These are phyloP conservation scores for Ericerus pela DNA, from an alignment of 1,140 invertebrate genomes.

Conservation along the genomic window DNA sequence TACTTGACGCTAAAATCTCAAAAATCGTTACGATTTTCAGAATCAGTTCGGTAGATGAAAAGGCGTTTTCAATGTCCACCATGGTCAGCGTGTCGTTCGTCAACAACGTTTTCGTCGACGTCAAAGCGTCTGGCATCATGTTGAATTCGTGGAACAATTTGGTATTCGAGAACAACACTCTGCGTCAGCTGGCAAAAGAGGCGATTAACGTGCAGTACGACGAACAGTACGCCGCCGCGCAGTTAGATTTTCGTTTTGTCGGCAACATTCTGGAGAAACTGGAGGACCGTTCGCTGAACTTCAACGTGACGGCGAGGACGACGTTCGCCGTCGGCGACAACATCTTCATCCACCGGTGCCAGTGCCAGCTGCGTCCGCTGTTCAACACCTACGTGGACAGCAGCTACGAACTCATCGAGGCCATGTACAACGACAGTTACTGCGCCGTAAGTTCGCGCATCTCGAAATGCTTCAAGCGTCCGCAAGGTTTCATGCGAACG, in stretches of 20 bases:
- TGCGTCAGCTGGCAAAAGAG: conserved; percentile 37
- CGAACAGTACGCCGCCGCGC: conserved; percentile 22
- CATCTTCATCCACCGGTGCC: conserved; percentile 43
- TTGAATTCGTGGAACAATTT: conserved; percentile 46
- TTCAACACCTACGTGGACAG: conserved; percentile 24
- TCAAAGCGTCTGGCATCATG: conserved; percentile 38
- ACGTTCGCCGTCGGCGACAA: conserved; percentile 26
- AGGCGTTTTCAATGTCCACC: conserved; percentile 42
- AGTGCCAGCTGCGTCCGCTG: conserved; percentile 39
- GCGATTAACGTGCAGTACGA: conserved; percentile 34
- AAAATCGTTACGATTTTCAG: no score
- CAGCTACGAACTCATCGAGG: conserved; percentile 33
- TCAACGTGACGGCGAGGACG: conserved; percentile 28
- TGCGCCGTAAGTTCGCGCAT: conserved; percentile 43
- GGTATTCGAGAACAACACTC: conserved; percentile 44
- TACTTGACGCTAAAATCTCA: no score
- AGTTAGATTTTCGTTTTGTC: conserved; percentile 40
- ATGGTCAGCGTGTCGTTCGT: conserved; percentile 41
- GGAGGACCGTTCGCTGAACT: conserved; percentile 36
- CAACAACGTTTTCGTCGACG: conserved; percentile 41
- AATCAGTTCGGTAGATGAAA: conserved; percentile 40
- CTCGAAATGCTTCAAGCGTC: conserved; percentile 44
- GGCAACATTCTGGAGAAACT: conserved; percentile 43
- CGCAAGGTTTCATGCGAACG: conserved; percentile 43
- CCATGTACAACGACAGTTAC: conserved; percentile 33